A percentile compares a stretch with the other conserved stretches of the same genome.
Evolutionary conservation across 2,888 invertebrate genomes (phyloP).

Genomic region (Metallyticus violacea): DNA sequence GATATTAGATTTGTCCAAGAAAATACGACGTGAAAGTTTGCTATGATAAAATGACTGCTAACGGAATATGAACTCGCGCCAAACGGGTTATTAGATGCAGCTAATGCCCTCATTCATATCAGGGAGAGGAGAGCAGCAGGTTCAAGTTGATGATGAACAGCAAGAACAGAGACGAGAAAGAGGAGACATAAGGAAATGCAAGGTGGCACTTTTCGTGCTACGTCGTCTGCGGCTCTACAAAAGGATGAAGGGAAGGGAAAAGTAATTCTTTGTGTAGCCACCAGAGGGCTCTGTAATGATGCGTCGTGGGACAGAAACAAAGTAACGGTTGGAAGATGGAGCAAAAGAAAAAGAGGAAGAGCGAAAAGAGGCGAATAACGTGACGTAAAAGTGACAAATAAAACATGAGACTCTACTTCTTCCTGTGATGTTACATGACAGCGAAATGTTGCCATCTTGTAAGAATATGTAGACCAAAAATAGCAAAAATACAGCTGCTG

Average conservation of each 20-base stretch:
- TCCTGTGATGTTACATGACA: neutral
- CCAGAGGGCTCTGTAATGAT: neutral
- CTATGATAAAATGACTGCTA: neutral
- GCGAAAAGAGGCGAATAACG: too few relatives aligned
- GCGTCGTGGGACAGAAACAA: neutral
- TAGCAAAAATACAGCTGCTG: neutral
- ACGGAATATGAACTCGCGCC: neutral
- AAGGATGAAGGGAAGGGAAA: too few relatives aligned
- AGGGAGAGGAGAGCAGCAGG: neutral
- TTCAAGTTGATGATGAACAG: neutral
- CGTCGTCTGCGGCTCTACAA: too few relatives aligned
- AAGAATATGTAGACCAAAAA: neutral
- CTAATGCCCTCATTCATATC: neutral
- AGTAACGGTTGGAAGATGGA: neutral
- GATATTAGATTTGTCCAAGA: neutral
- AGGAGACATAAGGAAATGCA: neutral
- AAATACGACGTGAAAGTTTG: neutral
- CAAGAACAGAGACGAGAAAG: neutral
- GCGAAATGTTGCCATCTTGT: neutral
- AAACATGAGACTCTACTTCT: neutral
- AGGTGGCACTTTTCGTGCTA: neutral
- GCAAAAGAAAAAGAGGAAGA: neutral
- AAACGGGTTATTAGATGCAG: neutral
- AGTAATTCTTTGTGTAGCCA: neutral
- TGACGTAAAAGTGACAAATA: neutral